These are phyloP conservation scores for Parus major DNA, from an alignment of 2,113 vertebrate species.

Conservation along the genomic window DNA sequence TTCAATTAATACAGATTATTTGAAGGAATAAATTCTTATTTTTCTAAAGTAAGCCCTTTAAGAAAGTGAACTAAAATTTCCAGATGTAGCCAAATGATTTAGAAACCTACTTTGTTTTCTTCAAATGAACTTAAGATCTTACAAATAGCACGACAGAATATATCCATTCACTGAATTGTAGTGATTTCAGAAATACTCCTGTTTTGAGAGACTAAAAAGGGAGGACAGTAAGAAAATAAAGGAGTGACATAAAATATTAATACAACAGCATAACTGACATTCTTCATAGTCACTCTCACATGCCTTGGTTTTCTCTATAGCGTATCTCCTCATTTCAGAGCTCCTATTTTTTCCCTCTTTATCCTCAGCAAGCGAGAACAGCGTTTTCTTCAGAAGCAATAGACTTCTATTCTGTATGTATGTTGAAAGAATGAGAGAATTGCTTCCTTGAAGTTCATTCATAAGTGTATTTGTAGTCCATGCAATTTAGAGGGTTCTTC, in stretches of 20 bases:
- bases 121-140: background rate
- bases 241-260: background rate
- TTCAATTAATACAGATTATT: background rate
- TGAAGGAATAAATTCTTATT: background rate
- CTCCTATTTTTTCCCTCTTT: background rate
- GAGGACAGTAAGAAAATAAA: background rate
- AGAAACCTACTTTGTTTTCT: background rate
- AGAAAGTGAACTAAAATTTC: background rate
- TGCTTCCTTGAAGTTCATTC: background rate
- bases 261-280: background rate
- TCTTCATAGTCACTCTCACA: background rate
- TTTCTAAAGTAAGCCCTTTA: background rate
- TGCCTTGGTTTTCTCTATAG: background rate
- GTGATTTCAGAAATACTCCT: background rate
- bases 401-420: background rate
- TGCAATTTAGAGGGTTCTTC: background rate
- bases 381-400: background rate
- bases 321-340: background rate
- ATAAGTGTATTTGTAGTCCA: background rate
- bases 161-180: background rate
- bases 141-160: background rate
- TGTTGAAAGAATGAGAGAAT: background rate
- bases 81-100: background rate
- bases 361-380: background rate
- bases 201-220: background rate